These are phyloP conservation scores for Pseudorhiza aurosa DNA, from an alignment of 30 jellyfish, hydroid and myxozoan species.

Conservation along the genomic window DNA sequence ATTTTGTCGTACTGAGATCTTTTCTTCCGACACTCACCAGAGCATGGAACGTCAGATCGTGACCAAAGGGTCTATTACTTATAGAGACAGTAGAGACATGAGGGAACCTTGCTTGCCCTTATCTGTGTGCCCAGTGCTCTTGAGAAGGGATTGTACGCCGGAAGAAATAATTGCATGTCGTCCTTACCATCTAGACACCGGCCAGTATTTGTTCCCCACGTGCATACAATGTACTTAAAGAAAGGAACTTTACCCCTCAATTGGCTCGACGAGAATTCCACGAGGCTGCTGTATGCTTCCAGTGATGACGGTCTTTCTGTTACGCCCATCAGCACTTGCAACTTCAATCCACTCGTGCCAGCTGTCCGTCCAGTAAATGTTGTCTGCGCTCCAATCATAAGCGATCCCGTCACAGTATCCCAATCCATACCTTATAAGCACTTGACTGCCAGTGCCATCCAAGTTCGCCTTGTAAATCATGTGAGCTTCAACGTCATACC, in stretches of 20 bases:
- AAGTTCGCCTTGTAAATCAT: constrained; percentile 62
- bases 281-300: constrained; percentile 79
- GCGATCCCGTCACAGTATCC: constrained; percentile 84
- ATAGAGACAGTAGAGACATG: no score
- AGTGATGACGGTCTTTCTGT: constrained; percentile 48
- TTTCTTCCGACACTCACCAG: no score
- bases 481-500: constrained; percentile 74
- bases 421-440: constrained; percentile 63
- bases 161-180: no score
- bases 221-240: no score
- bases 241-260: constrained; percentile 84
- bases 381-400: constrained; percentile 92
- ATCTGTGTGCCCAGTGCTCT: no score
- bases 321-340: constrained; percentile 72
- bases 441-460: constrained; percentile 52
- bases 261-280: constrained; percentile 88
- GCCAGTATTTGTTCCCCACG: no score
- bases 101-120: no score
- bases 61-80: no score
- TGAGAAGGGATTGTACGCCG: no score
- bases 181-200: no score
- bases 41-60: no score
- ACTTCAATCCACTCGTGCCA: constrained; percentile 83
- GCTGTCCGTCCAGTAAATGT: constrained; percentile 93
- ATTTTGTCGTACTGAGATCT: no score